These are phyloP conservation scores for Papilio xuthus DNA, from an alignment of 1,140 invertebrate genomes.

Conservation along the genomic window DNA sequence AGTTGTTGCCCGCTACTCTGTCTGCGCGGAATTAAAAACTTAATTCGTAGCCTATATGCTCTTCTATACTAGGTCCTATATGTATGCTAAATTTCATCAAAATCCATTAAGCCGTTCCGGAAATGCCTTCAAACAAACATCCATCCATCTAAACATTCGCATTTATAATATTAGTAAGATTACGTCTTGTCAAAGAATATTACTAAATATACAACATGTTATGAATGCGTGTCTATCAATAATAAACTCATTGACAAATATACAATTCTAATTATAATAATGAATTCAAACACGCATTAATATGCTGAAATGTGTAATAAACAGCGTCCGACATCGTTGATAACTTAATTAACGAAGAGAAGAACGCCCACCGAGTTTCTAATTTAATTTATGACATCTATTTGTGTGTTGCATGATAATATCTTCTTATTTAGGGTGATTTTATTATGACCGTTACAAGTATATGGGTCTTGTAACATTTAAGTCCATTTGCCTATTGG, in stretches of 20 bases:
- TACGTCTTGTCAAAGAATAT: not conserved
- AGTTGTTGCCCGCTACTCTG: too few relatives aligned
- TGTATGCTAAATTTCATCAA: too few relatives aligned
- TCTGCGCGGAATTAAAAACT: too few relatives aligned
- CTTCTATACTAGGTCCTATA: too few relatives aligned
- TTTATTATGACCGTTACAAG: slow-evolving; percentile 28
- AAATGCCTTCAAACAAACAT: too few relatives aligned
- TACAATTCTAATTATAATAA: slow-evolving; percentile 27
- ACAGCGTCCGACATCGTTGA: slow-evolving; percentile 46
- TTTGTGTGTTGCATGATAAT: slow-evolving; percentile 27
- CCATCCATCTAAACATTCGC: too few relatives aligned
- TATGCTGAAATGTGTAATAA: slow-evolving; percentile 41
- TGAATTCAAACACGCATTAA: slow-evolving; percentile 11
- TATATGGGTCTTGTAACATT: not conserved
- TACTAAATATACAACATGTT: not conserved
- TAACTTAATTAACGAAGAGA: slow-evolving; percentile 50
- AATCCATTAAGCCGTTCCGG: too few relatives aligned
- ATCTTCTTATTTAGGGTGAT: slow-evolving; percentile 27
- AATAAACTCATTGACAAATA: slow-evolving; percentile 3
- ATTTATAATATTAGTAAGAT: too few relatives aligned
- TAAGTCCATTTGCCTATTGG: too few relatives aligned
- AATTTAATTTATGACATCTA: slow-evolving; percentile 51
- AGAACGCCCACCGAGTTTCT: slow-evolving; percentile 48
- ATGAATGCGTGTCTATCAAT: not conserved
- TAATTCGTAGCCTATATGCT: too few relatives aligned